These are phyloP conservation scores for Rhyacophila brunnea DNA, from an alignment of 1,140 invertebrate genomes.

Conservation along the genomic window DNA sequence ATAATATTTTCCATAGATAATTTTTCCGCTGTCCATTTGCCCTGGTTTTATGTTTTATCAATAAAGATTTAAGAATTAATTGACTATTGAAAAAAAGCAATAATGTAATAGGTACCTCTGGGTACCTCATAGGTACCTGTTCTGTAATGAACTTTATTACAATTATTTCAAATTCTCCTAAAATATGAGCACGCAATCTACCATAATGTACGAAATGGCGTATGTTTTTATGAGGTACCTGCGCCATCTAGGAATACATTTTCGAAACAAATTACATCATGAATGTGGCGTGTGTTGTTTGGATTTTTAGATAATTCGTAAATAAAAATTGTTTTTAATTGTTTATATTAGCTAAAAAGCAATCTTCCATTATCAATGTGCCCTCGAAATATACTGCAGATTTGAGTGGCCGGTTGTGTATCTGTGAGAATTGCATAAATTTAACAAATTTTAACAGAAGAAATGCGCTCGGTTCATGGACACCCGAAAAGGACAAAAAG, in stretches of 20 bases:
- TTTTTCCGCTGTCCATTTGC: too few species aligned
- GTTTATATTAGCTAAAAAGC: conserved; percentile 17
- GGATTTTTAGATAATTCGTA: conserved; percentile 50
- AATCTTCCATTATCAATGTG: conserved; percentile 8
- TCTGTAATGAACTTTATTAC: too few species aligned
- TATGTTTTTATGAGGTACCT: not conserved
- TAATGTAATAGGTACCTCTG: too few species aligned
- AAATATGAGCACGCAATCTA: too few species aligned
- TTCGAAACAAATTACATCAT: conserved; percentile 42
- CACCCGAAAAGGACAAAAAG: conserved; percentile 53
- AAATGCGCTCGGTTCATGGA: conserved; percentile 50
- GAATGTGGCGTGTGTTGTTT: conserved; percentile 59
- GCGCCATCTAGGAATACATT: conserved; percentile 18
- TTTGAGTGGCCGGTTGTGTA: conserved; percentile 9
- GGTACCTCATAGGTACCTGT: too few species aligned
- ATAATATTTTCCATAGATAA: too few species aligned
- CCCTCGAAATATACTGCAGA: conserved; percentile 5
- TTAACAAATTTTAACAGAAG: conserved; percentile 17
- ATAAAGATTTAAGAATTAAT: too few species aligned
- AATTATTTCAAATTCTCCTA: too few species aligned
- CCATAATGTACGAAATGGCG: not conserved
- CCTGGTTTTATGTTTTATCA: too few species aligned
- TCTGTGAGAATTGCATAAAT: conserved; percentile 11
- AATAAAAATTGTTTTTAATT: conserved; percentile 47
- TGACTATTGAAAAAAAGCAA: too few species aligned